These are phyloP conservation scores for Lochmaea capreae DNA, from an alignment of 2,888 invertebrate genomes.

Conservation along the genomic window DNA sequence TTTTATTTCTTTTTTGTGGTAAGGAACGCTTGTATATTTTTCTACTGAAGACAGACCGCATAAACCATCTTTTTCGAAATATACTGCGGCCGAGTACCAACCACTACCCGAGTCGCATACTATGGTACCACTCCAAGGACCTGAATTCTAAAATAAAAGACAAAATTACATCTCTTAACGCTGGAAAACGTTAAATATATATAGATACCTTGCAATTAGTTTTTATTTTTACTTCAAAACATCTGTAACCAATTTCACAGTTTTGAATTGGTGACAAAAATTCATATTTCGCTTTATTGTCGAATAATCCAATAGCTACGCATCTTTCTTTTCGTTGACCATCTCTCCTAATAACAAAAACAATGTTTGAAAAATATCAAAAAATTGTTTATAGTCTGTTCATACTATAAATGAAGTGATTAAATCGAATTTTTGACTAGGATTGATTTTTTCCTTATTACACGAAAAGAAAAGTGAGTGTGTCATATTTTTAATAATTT, in stretches of 20 bases:
- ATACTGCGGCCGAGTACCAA: slow-evolving; percentile 81
- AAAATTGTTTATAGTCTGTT: too few species aligned
- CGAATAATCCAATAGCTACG: slow-evolving; percentile 69
- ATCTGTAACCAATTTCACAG: slow-evolving; percentile 69
- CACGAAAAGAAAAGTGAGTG: too few species aligned
- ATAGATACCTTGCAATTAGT: slow-evolving; percentile 45
- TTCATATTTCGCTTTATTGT: slow-evolving; percentile 68
- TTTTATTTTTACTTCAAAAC: slow-evolving; percentile 65
- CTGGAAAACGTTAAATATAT: not conserved
- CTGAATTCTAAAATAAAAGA: slow-evolving; percentile 42
- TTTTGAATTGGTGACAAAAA: slow-evolving; percentile 67
- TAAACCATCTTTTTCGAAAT: slow-evolving; percentile 69
- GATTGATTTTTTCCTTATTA: too few species aligned
- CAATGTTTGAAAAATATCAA: too few species aligned
- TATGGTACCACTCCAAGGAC: slow-evolving; percentile 75
- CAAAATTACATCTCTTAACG: not conserved
- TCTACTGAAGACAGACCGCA: slow-evolving; percentile 68
- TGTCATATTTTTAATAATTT: too few species aligned
- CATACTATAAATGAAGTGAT: too few species aligned
- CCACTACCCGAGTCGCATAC: slow-evolving; percentile 74
- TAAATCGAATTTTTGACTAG: too few species aligned
- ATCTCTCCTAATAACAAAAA: slow-evolving; percentile 52
- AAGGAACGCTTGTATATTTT: slow-evolving; percentile 69
- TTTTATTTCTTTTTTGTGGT: slow-evolving; percentile 68
- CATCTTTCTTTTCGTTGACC: slow-evolving; percentile 67